A percentile compares a stretch with the other conserved stretches of the same genome.
Conservation (phyloP, 2,888 invertebrate species). For the Rutpela maculata region DNA sequence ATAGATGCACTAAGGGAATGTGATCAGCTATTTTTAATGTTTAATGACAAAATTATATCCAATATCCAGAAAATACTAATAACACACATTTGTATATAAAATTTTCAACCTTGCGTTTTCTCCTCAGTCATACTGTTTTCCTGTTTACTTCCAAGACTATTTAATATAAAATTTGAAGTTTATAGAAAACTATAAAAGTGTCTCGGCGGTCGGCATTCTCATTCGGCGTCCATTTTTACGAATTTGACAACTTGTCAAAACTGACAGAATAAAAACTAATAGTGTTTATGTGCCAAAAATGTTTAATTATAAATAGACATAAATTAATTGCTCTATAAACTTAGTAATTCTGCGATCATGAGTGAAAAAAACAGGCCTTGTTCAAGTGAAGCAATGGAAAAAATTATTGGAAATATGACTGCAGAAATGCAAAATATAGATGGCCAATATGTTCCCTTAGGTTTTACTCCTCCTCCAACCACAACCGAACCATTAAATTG, state of each 20-base stretch:
- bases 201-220: constrained; percentile 5
- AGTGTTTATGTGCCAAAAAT: constrained; percentile 64
- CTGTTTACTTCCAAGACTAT: no score
- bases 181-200: neutral
- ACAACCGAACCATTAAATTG: constrained; percentile 62
- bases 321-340: constrained; percentile 34
- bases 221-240: constrained; percentile 23
- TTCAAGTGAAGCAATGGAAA: constrained; percentile 74
- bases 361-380: constrained; percentile 66
- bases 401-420: constrained; percentile 79
- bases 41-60: no score
- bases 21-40: no score
- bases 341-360: constrained; percentile 61
- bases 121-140: no score
- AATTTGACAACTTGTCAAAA: constrained; percentile 33
- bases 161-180: no score
- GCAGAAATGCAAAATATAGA: constrained; percentile 77
- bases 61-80: no score
- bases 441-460: constrained; percentile 77
- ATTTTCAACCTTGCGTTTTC: no score
- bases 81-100: no score
- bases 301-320: constrained; percentile 53
- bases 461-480: constrained; percentile 70
- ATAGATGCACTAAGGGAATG: neutral
- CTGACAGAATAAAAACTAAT: constrained; percentile 46